These are phyloP conservation scores for Pollimyrus isidori DNA, from an alignment of 2,113 vertebrate genomes.

Conservation along the genomic window DNA sequence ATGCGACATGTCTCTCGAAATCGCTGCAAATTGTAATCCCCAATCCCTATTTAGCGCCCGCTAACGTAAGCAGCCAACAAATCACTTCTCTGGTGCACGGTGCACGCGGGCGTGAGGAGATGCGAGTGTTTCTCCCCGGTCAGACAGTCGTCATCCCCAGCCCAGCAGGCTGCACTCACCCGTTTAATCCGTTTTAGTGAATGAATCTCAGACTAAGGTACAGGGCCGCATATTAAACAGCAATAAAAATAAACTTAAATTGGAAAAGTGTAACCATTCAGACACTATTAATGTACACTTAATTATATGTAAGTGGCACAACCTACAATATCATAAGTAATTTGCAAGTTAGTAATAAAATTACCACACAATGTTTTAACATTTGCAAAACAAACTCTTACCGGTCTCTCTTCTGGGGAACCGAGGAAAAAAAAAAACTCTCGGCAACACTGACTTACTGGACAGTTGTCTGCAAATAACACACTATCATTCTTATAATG, in stretches of 20 bases:
- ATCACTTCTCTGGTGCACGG: neutral
- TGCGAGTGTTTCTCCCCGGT: neutral
- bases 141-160: neutral
- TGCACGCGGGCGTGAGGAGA: neutral
- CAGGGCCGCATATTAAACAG: neutral
- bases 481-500: neutral
- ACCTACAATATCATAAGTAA: neutral
- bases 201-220: neutral
- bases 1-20: neutral
- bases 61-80: neutral
- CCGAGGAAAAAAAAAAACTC: neutral
- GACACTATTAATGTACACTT: neutral
- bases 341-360: neutral
- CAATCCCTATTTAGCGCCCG: neutral
- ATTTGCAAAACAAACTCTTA: neutral
- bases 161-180: neutral
- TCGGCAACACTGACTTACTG: neutral
- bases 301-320: neutral
- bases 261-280: neutral
- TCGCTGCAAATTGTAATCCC: neutral
- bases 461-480: neutral
- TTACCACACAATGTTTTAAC: neutral
- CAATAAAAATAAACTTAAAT: neutral
- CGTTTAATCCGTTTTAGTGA: neutral
- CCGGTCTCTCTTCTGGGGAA: neutral